phyloP scores from a whole-genome alignment of 2,797 vertebrate species.

The Propithecus perrieri region DNA sequence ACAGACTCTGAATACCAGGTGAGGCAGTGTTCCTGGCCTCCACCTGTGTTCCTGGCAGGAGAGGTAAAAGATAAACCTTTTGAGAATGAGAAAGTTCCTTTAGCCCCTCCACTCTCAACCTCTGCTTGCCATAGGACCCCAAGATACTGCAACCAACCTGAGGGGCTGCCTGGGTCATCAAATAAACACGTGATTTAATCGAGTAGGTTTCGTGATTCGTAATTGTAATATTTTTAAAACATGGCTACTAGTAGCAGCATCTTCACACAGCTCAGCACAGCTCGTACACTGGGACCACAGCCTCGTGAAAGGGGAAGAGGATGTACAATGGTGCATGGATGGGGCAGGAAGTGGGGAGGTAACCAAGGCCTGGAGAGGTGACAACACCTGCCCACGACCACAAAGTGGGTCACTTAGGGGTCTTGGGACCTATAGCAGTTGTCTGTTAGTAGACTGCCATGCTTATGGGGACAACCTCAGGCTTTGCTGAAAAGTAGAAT shows the following conservation, averaged over 20 bases:
- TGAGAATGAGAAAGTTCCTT: not conserved
- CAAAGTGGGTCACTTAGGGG: not conserved
- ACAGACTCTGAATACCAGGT: not conserved
- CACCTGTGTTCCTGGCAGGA: not conserved
- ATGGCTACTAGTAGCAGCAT: not conserved
- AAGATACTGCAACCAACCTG: not conserved
- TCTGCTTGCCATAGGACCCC: not conserved
- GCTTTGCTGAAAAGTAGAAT: not conserved
- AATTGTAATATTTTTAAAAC: not conserved
- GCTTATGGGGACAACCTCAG: not conserved
- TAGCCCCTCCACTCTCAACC: rapidly evolving
- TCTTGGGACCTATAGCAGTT: not conserved
- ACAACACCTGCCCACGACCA: not conserved
- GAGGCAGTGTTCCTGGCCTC: not conserved
- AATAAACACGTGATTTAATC: not conserved
- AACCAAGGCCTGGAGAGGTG: not conserved
- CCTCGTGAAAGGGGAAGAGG: not conserved
- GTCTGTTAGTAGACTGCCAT: not conserved
- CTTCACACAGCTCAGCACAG: not conserved
- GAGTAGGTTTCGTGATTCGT: not conserved
- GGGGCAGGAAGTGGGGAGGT: not conserved
- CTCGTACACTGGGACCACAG: not conserved
- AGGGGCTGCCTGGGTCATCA: not conserved
- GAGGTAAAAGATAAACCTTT: not conserved
- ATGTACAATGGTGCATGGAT: no score